These are phyloP conservation scores for Xenus cinereus DNA, from an alignment of 2,113 vertebrate genomes.

Conservation along the genomic window DNA sequence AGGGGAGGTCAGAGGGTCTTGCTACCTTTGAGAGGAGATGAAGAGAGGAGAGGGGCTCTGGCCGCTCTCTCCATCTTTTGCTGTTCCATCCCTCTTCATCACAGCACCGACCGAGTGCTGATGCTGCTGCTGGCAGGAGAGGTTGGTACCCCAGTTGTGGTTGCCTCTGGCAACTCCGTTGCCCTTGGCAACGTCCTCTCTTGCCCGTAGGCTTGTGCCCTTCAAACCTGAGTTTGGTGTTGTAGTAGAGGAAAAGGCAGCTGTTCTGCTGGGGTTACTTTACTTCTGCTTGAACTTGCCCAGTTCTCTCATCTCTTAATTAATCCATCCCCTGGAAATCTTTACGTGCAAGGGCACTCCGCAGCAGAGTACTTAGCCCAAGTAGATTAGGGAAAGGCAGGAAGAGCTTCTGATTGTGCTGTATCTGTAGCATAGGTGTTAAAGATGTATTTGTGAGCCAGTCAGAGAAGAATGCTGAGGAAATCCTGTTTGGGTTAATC, in stretches of 20 bases:
- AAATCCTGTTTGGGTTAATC: constrained; percentile 67
- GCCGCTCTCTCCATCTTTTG: neutral
- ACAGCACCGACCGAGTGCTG: neutral
- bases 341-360: neutral
- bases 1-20: neutral
- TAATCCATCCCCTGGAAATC: neutral
- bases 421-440: constrained; percentile 41
- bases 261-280: neutral
- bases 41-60: neutral
- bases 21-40: neutral
- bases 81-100: neutral
- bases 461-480: constrained; percentile 56
- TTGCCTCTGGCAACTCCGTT: neutral
- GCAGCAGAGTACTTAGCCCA: neutral
- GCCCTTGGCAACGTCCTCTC: neutral
- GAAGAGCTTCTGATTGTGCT: constrained; percentile 22
- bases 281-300: neutral
- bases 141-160: neutral
- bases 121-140: neutral
- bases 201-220: neutral
- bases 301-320: neutral
- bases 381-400: neutral
- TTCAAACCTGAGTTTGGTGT: neutral
- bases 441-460: constrained; percentile 55
- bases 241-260: neutral